Evolutionary conservation across 2,113 vertebrate genomes (phyloP).

Genomic region (Cebus imitator): DNA sequence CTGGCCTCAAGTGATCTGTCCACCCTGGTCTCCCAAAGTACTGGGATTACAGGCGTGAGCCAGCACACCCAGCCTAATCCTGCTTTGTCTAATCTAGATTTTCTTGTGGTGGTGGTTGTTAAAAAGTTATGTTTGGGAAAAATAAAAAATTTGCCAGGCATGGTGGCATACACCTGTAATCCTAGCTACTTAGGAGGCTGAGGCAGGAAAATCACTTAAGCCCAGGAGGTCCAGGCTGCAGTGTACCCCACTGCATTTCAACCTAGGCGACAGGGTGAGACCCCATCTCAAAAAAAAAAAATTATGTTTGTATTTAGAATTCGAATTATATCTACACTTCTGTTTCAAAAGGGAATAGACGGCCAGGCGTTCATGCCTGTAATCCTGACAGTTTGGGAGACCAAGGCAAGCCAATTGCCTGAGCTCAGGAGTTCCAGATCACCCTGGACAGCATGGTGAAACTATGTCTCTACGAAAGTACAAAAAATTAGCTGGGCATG

Average conservation of each 20-base stretch:
- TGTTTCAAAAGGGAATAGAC: background rate
- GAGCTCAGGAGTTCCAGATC: too few relatives aligned
- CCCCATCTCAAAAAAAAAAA: background rate
- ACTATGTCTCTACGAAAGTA: too few relatives aligned
- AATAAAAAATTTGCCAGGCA: background rate
- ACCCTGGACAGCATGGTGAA: too few relatives aligned
- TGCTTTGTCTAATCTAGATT: background rate
- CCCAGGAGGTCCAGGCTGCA: background rate
- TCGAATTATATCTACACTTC: background rate
- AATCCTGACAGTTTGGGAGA: background rate
- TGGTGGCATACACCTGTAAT: background rate
- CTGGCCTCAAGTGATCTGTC: background rate
- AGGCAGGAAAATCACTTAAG: background rate
- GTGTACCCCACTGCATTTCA: background rate
- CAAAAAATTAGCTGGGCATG: too few relatives aligned
- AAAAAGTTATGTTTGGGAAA: background rate
- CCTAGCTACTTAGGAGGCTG: background rate
- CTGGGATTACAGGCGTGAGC: background rate
- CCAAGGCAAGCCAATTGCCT: too few relatives aligned
- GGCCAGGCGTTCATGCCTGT: too few relatives aligned
- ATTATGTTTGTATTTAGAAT: background rate
- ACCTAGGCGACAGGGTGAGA: background rate
- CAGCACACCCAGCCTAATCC: background rate
- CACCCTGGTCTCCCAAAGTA: background rate
- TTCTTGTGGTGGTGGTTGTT: background rate